phyloP scores from a whole-genome alignment of 2,113 vertebrate genomes.

The Cochlearius cochlearius region DNA sequence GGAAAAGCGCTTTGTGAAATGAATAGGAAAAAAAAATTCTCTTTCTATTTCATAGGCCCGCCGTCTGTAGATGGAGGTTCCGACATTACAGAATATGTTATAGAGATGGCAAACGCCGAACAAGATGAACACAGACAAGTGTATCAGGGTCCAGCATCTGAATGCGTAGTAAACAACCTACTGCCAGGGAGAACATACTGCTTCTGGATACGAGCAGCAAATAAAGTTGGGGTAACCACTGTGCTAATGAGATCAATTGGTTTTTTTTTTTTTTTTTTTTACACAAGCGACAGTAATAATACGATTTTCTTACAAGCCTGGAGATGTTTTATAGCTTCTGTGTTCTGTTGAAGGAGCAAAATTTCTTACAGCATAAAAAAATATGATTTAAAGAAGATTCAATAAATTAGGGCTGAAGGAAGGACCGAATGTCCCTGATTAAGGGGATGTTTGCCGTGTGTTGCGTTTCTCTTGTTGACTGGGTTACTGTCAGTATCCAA shows the following conservation, averaged over 20 bases:
- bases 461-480: background rate
- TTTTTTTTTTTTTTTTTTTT: no score
- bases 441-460: background rate
- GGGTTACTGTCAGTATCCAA: background rate
- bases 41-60: slow-evolving; percentile 52
- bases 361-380: background rate
- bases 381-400: background rate
- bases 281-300: no score
- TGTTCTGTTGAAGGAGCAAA: background rate
- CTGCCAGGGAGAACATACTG: slow-evolving; percentile 70
- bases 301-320: background rate
- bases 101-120: slow-evolving; percentile 66
- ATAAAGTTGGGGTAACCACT: slow-evolving; percentile 66
- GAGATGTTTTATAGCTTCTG: background rate
- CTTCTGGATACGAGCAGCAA: slow-evolving; percentile 76
- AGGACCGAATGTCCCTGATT: background rate
- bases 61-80: slow-evolving; percentile 66
- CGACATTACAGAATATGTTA: slow-evolving; percentile 45
- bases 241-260: accelerated
- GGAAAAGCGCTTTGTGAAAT: background rate
- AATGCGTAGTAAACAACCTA: slow-evolving; percentile 61
- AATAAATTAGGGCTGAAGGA: background rate
- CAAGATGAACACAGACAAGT: slow-evolving; percentile 43
- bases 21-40: background rate
- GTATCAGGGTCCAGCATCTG: slow-evolving; percentile 63